Conservation (phyloP, 2,113 vertebrate species). For the Suncus etruscus region DNA sequence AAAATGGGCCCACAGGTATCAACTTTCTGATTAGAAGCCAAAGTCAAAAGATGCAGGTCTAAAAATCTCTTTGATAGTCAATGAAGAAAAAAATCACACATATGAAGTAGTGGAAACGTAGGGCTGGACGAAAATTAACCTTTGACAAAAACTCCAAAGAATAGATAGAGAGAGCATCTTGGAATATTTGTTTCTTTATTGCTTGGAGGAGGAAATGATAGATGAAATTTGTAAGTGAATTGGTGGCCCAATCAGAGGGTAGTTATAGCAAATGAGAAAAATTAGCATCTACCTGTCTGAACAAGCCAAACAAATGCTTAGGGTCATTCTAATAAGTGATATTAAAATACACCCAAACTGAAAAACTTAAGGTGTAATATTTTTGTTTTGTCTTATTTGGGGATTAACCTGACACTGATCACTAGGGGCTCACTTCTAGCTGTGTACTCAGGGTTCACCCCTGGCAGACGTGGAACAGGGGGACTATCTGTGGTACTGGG, state of each 20-base stretch:
- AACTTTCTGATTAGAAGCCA: background rate
- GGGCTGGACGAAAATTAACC: background rate
- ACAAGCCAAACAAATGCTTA: constrained; percentile 31
- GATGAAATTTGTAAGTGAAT: constrained; percentile 16
- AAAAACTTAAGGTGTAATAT: background rate
- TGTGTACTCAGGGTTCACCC: no score
- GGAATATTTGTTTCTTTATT: constrained; percentile 46
- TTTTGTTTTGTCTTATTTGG: no score
- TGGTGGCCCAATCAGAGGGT: constrained; percentile 34
- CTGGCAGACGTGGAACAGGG: no score
- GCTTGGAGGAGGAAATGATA: constrained; percentile 37
- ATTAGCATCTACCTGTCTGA: background rate
- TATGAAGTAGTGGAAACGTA: background rate
- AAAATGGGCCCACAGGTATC: no score
- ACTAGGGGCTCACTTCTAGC: no score
- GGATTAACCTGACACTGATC: no score
- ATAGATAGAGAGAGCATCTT: constrained; percentile 13
- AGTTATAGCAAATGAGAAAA: constrained; percentile 55
- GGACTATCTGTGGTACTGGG: no score
- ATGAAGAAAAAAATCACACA: background rate
- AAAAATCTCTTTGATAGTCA: background rate
- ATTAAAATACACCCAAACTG: background rate
- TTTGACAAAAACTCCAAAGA: background rate
- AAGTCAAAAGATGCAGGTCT: background rate
- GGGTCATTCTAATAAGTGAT: background rate